Percentiles rank a stretch among this genome's conserved stretches.
These are phyloP conservation scores for Cromileptes altivelis DNA, from an alignment of 2,113 vertebrate genomes.

Conservation along the genomic window DNA sequence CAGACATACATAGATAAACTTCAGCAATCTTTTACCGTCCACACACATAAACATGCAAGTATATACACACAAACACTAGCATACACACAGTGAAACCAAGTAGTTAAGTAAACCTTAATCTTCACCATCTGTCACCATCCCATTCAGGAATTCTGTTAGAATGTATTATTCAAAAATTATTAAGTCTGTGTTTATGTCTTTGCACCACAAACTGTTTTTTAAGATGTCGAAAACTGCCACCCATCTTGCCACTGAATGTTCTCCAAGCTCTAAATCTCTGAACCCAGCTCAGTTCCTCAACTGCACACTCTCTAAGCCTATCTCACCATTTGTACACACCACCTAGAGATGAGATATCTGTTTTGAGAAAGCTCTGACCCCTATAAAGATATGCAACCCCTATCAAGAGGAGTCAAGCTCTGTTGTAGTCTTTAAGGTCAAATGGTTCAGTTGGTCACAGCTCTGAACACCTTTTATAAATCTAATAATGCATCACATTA, in stretches of 20 bases:
- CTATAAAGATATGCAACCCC: not conserved
- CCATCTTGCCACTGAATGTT: not conserved
- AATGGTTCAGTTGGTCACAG: not conserved
- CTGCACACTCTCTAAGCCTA: not conserved
- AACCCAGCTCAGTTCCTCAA: not conserved
- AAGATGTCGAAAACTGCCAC: not conserved
- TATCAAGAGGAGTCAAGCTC: constrained; percentile 1
- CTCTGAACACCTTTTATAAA: constrained; percentile 6
- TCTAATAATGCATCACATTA: constrained; percentile 7
- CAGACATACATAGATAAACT: constrained; percentile 71
- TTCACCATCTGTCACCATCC: not conserved
- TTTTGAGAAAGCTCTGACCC: not conserved
- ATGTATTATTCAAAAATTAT: not conserved
- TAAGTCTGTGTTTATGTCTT: not conserved
- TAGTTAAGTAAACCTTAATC: not conserved
- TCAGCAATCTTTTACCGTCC: not conserved
- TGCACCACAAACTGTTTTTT: not conserved
- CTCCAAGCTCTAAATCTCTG: not conserved
- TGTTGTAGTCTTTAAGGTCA: constrained; percentile 19
- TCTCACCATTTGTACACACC: not conserved
- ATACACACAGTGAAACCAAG: constrained; percentile 8
- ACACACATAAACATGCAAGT: not conserved
- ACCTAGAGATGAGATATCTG: not conserved
- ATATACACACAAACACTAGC: not conserved
- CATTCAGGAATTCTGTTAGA: constrained; percentile 16